phyloP scores from a whole-genome alignment of 2,113 vertebrate genomes.

The Prochilodus magdalenae region DNA sequence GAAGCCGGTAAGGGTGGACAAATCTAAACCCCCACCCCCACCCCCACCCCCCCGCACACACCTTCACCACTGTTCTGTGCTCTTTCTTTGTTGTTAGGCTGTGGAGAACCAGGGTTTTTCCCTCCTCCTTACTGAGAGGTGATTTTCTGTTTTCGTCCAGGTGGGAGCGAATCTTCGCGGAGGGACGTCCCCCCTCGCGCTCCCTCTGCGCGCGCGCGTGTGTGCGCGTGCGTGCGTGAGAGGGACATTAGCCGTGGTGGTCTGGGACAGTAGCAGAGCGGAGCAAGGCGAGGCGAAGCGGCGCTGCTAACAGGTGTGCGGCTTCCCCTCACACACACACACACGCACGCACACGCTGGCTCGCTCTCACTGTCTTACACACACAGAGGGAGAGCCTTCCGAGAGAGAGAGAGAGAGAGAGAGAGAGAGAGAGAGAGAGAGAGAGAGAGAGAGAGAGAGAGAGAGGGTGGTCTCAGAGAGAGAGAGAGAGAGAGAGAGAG shows the following conservation, averaged over 20 bases:
- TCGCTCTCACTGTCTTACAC: slow-evolving; percentile 25
- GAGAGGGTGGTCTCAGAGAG: slow-evolving; percentile 27
- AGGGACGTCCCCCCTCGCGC: slow-evolving; percentile 80
- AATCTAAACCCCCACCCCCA: neutral
- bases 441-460: too few relatives aligned
- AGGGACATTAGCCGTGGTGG: slow-evolving; percentile 82
- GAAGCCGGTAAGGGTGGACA: slow-evolving; percentile 11
- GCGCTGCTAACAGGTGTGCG: slow-evolving; percentile 83
- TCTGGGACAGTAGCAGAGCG: slow-evolving; percentile 75
- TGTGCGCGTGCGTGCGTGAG: slow-evolving; percentile 67
- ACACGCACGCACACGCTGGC: slow-evolving; percentile 3
- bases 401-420: slow-evolving; percentile 23
- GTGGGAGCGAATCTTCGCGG: slow-evolving; percentile 78
- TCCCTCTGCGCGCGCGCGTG: slow-evolving; percentile 68
- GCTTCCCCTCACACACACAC: slow-evolving; percentile 68
- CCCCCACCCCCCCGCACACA: too few relatives aligned
- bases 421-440: too few relatives aligned
- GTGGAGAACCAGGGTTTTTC: slow-evolving; percentile 50
- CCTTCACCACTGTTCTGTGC: neutral
- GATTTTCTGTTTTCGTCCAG: slow-evolving; percentile 80
- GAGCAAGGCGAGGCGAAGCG: slow-evolving; percentile 60
- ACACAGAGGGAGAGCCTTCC: slow-evolving; percentile 48
- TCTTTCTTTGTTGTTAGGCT: slow-evolving; percentile 72
- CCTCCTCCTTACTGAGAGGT: slow-evolving; percentile 43
- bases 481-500: slow-evolving; percentile 47